Conservation (phyloP, 64 coral and sea anemone species). For the Stichodactyla helianthus region DNA sequence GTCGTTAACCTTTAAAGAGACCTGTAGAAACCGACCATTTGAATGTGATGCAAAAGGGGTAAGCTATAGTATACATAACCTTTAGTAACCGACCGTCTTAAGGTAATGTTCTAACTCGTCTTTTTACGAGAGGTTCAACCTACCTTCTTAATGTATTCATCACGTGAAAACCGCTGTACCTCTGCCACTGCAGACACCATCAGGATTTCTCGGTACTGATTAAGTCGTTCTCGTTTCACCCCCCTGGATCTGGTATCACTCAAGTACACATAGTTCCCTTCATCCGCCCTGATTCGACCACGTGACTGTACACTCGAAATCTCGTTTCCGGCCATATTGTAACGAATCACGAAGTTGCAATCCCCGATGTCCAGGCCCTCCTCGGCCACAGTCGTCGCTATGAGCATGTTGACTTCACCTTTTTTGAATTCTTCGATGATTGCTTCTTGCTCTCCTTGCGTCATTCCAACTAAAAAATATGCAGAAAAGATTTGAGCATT, state of each 20-base stretch:
- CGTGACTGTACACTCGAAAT: conserved; percentile 81
- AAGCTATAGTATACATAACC: too few species aligned
- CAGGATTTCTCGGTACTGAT: conserved; percentile 51
- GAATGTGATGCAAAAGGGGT: too few species aligned
- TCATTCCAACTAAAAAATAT: conserved; percentile 66
- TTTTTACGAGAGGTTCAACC: neutral
- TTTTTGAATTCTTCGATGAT: conserved; percentile 66
- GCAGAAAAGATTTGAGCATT: neutral
- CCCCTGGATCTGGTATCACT: conserved; percentile 43
- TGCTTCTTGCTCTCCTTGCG: conserved; percentile 61
- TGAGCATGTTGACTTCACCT: conserved; percentile 64
- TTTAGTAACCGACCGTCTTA: neutral
- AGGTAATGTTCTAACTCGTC: too few species aligned
- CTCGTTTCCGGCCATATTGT: conserved; percentile 87
- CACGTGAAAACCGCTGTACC: conserved; percentile 32
- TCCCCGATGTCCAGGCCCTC: conserved; percentile 74
- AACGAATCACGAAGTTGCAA: conserved; percentile 76
- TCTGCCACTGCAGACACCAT: conserved; percentile 58
- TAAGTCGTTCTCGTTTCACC: conserved; percentile 44
- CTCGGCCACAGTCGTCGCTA: conserved; percentile 84
- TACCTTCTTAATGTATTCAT: conserved; percentile 13
- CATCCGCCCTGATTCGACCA: conserved; percentile 68
- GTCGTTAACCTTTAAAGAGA: too few species aligned
- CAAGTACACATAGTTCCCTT: conserved; percentile 61
- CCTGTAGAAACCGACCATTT: too few species aligned